Percentiles rank a stretch among this genome's conserved stretches.
phyloP scores from a whole-genome alignment of 2,888 invertebrate species.

The Ochlodes sylvanus region DNA sequence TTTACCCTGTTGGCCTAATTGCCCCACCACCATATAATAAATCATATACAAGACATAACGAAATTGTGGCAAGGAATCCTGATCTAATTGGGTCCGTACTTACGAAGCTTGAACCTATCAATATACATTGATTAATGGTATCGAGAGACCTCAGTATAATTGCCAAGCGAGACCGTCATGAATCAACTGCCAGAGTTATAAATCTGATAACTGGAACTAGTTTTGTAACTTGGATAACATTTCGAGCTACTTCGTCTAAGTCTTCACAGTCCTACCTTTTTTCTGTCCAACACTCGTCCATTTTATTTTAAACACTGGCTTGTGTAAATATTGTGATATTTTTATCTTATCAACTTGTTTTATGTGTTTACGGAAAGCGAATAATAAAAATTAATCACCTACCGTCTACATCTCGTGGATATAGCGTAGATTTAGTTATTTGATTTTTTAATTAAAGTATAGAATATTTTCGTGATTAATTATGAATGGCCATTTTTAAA shows the following conservation, averaged over 20 bases:
- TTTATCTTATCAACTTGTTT: conserved; percentile 62
- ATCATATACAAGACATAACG: conserved; percentile 68
- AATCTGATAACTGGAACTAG: conserved; percentile 77
- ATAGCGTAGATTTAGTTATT: background rate
- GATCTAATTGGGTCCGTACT: conserved; percentile 80
- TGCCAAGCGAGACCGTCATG: conserved; percentile 76
- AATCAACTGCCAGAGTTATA: conserved; percentile 78
- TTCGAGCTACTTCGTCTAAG: conserved; percentile 50
- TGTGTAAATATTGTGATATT: conserved; percentile 52
- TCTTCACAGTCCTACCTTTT: conserved; percentile 28
- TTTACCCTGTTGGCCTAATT: conserved; percentile 69
- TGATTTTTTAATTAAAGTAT: background rate
- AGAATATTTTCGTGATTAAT: background rate
- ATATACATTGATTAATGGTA: conserved; percentile 82
- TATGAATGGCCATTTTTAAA: background rate
- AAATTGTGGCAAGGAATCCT: conserved; percentile 76
- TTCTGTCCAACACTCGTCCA: conserved; percentile 33
- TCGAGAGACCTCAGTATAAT: conserved; percentile 74
- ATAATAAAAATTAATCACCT: conserved; percentile 58
- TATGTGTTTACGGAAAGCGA: conserved; percentile 54
- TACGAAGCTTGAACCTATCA: conserved; percentile 72
- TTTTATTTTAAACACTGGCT: conserved; percentile 37
- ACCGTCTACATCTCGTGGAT: conserved; percentile 48
- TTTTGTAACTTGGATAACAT: conserved; percentile 62
- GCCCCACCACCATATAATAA: conserved; percentile 65